Base-by-base conservation (phyloP, 2,888 invertebrate genomes). In the Drosophila quasianomalipes region DNA sequence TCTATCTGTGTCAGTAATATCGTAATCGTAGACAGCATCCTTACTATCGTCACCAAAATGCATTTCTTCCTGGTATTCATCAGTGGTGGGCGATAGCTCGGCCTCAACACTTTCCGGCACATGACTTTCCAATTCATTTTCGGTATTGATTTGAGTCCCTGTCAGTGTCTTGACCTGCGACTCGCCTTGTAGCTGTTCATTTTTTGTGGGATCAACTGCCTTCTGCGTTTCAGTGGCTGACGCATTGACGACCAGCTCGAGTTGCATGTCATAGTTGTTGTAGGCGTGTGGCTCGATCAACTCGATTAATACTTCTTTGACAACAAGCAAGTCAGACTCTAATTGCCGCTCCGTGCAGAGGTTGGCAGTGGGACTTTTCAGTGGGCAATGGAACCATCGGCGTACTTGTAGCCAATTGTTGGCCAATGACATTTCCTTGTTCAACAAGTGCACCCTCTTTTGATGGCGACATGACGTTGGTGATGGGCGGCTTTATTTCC, bases 21-120 rank as follows among this genome's bases (percentile, higher is more conserved):
- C 92, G 53, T 90, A 91, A 35, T 92, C 91, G 44, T 90, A 93
- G 39, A 90, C 91, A 14, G 49, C 67, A 81, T 92, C 70, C 82
- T 84, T 74, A 76, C 82, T 55, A 70, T 88, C 78, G 82, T 72
- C 83, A 16, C 82, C 88, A 54, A 93, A 93, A 58, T 92, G 92
- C 53, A 92, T 74, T 26, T 91, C 92, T 70, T 93, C 93, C 70
- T 93, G 93, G 60, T 93, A 93, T 83, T 93, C 93, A 57, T 93
- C 93, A 39, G 92, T 92, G 47, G 93, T 92, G 53, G 93, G 93
- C 31, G 93, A 93, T 9, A 93, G 84, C 55, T 93, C 93, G 58
- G 22, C 54, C 0, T 76, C 76, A 39, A n/a, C 39, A 55, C 22
- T 57, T 44, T 83, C 85, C 9, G 52, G 35, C 9, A 33, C 39